phyloP scores from a whole-genome alignment of 2,888 invertebrate genomes.

The Anticlea derivata region DNA sequence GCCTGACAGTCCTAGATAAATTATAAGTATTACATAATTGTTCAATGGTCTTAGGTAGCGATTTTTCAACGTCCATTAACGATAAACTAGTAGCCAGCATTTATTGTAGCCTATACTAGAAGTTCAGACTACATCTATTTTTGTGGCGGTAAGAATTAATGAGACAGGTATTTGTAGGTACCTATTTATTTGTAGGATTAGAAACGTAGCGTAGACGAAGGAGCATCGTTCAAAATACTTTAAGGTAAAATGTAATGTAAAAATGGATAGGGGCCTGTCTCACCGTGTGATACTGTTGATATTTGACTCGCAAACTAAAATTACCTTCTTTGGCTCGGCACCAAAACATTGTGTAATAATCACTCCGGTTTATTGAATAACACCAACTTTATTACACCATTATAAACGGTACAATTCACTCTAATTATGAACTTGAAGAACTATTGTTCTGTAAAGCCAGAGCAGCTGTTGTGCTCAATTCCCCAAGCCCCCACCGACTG shows the following conservation, averaged over 20 bases:
- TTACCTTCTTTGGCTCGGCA: too few relatives aligned
- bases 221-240: constrained; percentile 16
- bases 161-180: background rate
- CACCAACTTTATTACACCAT: too few relatives aligned
- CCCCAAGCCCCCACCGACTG: too few relatives aligned
- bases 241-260: background rate
- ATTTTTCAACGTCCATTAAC: constrained; percentile 19
- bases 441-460: too few relatives aligned
- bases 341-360: too few relatives aligned
- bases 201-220: too few relatives aligned
- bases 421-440: too few relatives aligned
- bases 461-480: too few relatives aligned
- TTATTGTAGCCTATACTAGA: constrained; percentile 23
- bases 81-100: constrained; percentile 14
- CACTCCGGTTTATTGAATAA: too few relatives aligned
- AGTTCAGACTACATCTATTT: constrained; percentile 22
- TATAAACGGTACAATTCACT: too few relatives aligned
- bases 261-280: constrained; percentile 1
- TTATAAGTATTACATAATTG: background rate
- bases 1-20: too few relatives aligned
- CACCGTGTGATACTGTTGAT: background rate
- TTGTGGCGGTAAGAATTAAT: constrained; percentile 1
- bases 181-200: background rate
- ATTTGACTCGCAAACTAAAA: too few relatives aligned
- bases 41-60: background rate